Percentiles rank a stretch among this genome's conserved stretches.
These are phyloP conservation scores for Gallinago media DNA, from an alignment of 2,113 vertebrate genomes.

Conservation along the genomic window DNA sequence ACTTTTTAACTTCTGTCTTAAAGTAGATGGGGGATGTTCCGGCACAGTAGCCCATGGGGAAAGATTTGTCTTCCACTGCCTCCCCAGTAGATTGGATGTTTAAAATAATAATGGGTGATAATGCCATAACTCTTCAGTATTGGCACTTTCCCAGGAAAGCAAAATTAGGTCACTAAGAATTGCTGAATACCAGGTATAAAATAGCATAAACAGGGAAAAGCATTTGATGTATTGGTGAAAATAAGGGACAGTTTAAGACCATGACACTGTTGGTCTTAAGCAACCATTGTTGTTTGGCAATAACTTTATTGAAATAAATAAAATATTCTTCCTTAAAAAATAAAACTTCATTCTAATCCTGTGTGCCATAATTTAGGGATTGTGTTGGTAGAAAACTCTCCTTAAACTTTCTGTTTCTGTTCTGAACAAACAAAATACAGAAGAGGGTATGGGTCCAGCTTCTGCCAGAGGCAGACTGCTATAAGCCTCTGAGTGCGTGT, in stretches of 20 bases:
- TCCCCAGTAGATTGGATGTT: not conserved
- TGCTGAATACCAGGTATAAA: not conserved
- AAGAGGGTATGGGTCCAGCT: not conserved
- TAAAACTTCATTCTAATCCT: not conserved
- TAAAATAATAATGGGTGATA: not conserved
- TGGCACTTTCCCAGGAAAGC: not conserved
- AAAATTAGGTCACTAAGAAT: not conserved
- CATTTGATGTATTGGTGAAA: not conserved
- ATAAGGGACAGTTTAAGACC: not conserved
- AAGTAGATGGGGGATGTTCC: not conserved
- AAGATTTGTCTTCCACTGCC: not conserved
- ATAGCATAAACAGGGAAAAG: not conserved
- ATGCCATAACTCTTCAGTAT: not conserved
- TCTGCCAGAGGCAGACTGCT: not conserved
- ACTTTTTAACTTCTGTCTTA: not conserved
- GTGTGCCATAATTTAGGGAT: not conserved
- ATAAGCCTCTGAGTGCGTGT: rapidly evolving
- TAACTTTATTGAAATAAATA: not conserved
- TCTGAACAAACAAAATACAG: not conserved
- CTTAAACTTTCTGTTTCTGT: not conserved
- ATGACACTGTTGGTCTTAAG: not conserved
- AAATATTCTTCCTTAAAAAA: not conserved
- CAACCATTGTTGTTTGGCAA: not conserved
- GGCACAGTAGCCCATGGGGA: not conserved
- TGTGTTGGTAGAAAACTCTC: not conserved